Percentiles rank a stretch among this genome's conserved stretches.
These are phyloP conservation scores for Thaleichthys pacificus DNA, from an alignment of 2,797 vertebrate species.

Conservation along the genomic window DNA sequence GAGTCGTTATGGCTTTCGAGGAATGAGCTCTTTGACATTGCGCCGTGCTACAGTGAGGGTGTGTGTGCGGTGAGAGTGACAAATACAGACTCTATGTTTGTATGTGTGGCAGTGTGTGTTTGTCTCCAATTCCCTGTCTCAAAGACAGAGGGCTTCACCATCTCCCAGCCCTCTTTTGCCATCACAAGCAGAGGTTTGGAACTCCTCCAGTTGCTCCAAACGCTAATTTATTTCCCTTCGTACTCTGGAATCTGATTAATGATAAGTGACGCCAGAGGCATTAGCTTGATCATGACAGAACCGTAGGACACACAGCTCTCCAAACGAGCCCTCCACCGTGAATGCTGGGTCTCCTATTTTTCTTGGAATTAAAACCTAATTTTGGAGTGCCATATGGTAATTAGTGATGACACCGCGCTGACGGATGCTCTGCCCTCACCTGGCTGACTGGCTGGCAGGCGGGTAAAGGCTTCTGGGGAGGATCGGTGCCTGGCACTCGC, in stretches of 20 bases:
- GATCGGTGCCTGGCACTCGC: constrained; percentile 25
- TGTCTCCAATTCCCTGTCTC: not conserved
- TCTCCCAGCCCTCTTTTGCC: constrained; percentile 14
- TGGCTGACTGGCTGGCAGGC: not conserved
- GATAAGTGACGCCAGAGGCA: constrained; percentile 41
- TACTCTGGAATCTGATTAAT: constrained; percentile 46
- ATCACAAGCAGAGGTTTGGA: constrained; percentile 30
- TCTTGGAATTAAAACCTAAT: constrained; percentile 44
- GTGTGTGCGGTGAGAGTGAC: not conserved
- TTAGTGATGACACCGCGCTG: constrained; percentile 40
- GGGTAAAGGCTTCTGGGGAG: constrained; percentile 1
- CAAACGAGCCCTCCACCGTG: constrained; percentile 33
- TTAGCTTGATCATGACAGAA: constrained; percentile 46
- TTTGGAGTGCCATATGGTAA: constrained; percentile 41
- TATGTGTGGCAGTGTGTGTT: not conserved
- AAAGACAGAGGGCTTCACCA: constrained; percentile 3
- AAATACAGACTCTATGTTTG: not conserved
- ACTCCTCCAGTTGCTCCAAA: constrained; percentile 28
- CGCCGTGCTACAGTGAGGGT: not conserved
- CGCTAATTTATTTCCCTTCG: constrained; percentile 40
- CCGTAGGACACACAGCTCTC: constrained; percentile 26
- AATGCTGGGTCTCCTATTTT: constrained; percentile 44
- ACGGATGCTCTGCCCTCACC: constrained; percentile 36
- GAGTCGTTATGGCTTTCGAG: constrained; percentile 11
- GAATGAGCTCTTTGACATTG: constrained; percentile 31